Evolutionary conservation across 2,888 invertebrate species (phyloP), one percentile per base, ranked within the genome.

Genomic region (Acleris holmiana): DNA sequence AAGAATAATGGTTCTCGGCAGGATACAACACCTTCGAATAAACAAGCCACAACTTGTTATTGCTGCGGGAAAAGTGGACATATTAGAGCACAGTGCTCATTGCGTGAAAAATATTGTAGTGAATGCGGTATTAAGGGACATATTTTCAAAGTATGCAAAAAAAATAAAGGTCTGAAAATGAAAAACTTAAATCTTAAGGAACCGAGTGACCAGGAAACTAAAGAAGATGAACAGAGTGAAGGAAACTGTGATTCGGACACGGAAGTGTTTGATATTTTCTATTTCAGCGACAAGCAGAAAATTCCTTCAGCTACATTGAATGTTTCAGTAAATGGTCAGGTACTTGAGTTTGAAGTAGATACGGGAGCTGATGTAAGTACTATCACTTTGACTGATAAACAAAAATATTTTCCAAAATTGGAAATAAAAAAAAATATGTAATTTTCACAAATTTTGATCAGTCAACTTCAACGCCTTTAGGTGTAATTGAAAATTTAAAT

Each of bases 391-490:
- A 1, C 48, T 25, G 54, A 61, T 23, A 61, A 61, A 54, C 21
- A 48, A 13, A n/a, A 55, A 41, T 61, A 61, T 49, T 61, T 61
- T 49, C 55, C 61, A 40, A 13, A 64, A 10, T 44, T 50, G 25
- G 19, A 60, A 44, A 46, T 60, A 1, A 51, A 23, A 25, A 51
- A 7, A 10, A 29, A 4, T 44, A 51, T 23, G 51, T 60, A 1
- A 44, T 60, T 13, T 60, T 60, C 17, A 60, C 59, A 2, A 60
- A 60, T 5, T 60, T 60, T 51, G 59, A 60, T 13, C 50, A 51
- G 17, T 51, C 59, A 51, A 60, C 51, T 13, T 60, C 51, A 51
- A 51, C n/a, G 1, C 25, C 25, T 2, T 23, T 23, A 4, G 23
- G 23, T 23, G 23, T 23, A 4, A 2, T 23, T 3, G 23, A 23